Conservation (phyloP, 2,113 vertebrate species). For the Mus musculus region GRCm39 chr11:55512501-55513000, state of each 20-base stretch:
- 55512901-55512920: background rate
- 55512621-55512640: background rate
- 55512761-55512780: background rate
- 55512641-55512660: background rate
- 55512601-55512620: background rate
- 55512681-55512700: background rate
- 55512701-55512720: background rate
- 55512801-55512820: background rate
- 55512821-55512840: background rate
- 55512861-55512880: background rate
- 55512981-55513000: background rate
- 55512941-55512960: background rate
- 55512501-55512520: slow-evolving; percentile 44
- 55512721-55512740: background rate
- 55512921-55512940: background rate
- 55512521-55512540: background rate
- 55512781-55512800: background rate
- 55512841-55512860: background rate
- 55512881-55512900: background rate
- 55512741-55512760: background rate
- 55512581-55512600: background rate
- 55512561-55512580: background rate
- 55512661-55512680: background rate
- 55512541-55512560: background rate
- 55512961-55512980: background rate